These are phyloP conservation scores for Chrysopa pallens DNA, from an alignment of 1,140 invertebrate genomes.

Conservation along the genomic window DNA sequence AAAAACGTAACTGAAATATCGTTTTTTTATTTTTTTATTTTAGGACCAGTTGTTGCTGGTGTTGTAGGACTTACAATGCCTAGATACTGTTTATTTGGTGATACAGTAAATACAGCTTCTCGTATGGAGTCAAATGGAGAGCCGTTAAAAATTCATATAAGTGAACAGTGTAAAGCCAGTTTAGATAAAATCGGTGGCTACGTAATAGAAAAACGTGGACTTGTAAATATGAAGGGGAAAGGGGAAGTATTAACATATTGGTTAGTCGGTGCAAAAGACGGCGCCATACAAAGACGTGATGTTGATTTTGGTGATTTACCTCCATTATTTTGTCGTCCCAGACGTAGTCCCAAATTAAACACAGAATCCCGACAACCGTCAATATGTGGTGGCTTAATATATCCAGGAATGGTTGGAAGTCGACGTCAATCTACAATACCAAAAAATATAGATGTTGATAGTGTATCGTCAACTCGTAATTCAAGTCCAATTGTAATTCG, in stretches of 20 bases:
- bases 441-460: constrained; percentile 18
- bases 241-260: constrained; percentile 73
- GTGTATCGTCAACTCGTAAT: constrained; percentile 19
- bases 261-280: constrained; percentile 67
- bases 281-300: constrained; percentile 64
- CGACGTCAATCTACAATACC: constrained; percentile 1
- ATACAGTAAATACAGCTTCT: constrained; percentile 83
- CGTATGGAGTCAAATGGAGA: constrained; percentile 90
- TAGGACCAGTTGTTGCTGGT: constrained; percentile 78
- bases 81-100: constrained; percentile 84
- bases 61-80: constrained; percentile 96
- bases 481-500: constrained; percentile 14
- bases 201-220: constrained; percentile 62
- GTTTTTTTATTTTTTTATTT: constrained; percentile 10
- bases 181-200: constrained; percentile 80
- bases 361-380: constrained; percentile 45
- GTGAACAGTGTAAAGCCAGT: constrained; percentile 60
- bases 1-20: neutral
- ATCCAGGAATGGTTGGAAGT: constrained; percentile 19
- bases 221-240: constrained; percentile 81
- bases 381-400: constrained; percentile 5
- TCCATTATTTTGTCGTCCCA: constrained; percentile 57
- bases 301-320: constrained; percentile 66
- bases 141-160: constrained; percentile 82
- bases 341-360: constrained; percentile 54